phyloP scores from a whole-genome alignment of 23 tunicate genomes.

The Phallusia fumigata region DNA sequence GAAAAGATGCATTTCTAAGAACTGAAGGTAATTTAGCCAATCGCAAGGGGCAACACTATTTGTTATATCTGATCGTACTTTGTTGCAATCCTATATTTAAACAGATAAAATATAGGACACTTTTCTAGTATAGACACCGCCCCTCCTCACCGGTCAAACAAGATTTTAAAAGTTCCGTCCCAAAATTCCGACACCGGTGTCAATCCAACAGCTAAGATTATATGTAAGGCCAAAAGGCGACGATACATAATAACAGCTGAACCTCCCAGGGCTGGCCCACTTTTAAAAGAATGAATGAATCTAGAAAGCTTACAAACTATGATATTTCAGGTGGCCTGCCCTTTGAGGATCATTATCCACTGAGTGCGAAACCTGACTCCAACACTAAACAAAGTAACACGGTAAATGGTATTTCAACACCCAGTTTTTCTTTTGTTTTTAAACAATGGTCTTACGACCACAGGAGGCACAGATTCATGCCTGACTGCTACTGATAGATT shows the following conservation, averaged over 20 bases:
- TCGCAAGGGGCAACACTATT: too few relatives aligned
- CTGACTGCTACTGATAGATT: neutral
- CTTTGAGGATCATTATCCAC: constrained; percentile 5
- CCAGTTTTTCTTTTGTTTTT: constrained; percentile 1
- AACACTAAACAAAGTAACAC: constrained; percentile 9
- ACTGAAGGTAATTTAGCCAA: too few relatives aligned
- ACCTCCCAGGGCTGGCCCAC: constrained; percentile 12
- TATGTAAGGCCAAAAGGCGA: constrained; percentile 9
- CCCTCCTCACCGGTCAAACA: too few relatives aligned
- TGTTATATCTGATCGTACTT: too few relatives aligned
- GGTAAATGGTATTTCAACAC: constrained; percentile 1
- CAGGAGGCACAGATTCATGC: neutral
- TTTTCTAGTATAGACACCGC: too few relatives aligned
- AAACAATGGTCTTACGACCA: constrained; percentile 5
- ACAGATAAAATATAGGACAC: too few relatives aligned
- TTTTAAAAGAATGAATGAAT: constrained; percentile 2
- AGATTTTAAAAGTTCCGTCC: neutral
- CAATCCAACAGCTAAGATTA: constrained; percentile 7
- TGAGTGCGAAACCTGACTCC: neutral
- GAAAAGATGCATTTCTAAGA: too few relatives aligned
- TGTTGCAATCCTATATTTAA: too few relatives aligned
- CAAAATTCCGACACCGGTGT: neutral
- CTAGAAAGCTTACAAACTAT: neutral
- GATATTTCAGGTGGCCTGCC: neutral
- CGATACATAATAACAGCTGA: neutral